phyloP scores from a whole-genome alignment of 2,888 invertebrate genomes.

The Tetragonula carbonaria region DNA sequence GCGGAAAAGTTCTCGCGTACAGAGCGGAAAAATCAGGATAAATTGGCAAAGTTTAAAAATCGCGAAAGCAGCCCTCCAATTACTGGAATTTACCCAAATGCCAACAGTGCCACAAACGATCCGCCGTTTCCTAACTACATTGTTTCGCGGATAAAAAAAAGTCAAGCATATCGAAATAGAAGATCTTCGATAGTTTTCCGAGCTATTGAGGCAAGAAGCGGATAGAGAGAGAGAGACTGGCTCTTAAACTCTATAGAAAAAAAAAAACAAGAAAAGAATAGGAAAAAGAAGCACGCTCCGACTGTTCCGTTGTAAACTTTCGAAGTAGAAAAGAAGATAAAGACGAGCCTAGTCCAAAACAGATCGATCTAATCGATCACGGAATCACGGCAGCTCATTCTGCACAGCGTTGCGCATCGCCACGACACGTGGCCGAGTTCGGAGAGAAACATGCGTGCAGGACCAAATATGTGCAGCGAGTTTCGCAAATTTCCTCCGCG shows the following conservation, averaged over 20 bases:
- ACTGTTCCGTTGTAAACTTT: neutral
- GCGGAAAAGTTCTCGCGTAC: neutral
- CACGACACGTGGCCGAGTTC: constrained; percentile 48
- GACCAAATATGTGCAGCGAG: constrained; percentile 28
- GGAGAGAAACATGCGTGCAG: constrained; percentile 40
- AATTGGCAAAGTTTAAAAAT: constrained; percentile 5
- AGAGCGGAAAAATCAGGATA: neutral
- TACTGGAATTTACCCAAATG: neutral
- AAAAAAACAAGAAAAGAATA: too few relatives aligned
- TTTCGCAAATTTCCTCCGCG: constrained; percentile 62
- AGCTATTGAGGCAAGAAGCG: neutral
- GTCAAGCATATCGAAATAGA: neutral
- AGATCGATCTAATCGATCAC: neutral
- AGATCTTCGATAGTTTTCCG: neutral
- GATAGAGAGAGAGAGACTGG: neutral
- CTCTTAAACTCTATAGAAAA: neutral
- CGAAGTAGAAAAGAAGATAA: neutral
- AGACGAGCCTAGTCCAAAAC: neutral
- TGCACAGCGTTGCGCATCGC: neutral
- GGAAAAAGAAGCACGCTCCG: too few relatives aligned
- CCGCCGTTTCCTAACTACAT: neutral
- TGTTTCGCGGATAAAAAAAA: neutral
- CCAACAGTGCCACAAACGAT: neutral
- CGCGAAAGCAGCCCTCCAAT: neutral
- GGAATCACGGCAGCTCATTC: neutral